Evolutionary conservation across 2,113 vertebrate genomes (phyloP).

Genomic region (Arvicanthis niloticus): DNA sequence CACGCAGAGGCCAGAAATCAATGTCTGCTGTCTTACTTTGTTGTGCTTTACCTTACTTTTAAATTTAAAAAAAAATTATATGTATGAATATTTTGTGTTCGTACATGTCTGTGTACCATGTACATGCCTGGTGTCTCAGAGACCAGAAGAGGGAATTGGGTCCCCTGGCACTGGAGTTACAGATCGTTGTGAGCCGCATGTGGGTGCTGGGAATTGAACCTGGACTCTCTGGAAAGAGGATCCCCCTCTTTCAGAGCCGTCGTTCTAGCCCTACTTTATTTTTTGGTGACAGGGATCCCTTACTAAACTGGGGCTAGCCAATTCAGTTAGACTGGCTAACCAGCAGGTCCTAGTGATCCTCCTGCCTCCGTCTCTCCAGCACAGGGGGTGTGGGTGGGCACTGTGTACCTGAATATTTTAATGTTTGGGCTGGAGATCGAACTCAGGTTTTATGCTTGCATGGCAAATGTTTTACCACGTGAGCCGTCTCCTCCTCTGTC

Average conservation of each 20-base stretch:
- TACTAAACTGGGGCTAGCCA: neutral
- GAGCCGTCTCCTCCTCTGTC: neutral
- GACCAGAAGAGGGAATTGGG: neutral
- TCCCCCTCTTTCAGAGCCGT: no score
- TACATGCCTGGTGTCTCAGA: neutral
- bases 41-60: neutral
- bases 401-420: neutral
- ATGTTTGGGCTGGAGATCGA: neutral
- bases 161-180: neutral
- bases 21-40: neutral
- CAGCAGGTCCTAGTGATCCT: neutral
- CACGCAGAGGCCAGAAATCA: neutral
- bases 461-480: neutral
- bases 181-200: neutral
- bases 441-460: neutral
- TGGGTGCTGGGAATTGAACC: neutral
- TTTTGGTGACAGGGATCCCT: neutral
- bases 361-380: neutral
- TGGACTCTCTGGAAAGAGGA: no score
- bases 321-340: neutral
- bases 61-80: neutral
- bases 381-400: neutral
- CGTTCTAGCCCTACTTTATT: neutral
- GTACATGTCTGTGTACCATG: neutral
- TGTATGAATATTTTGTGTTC: neutral